These are phyloP conservation scores for Manis javanica DNA, from an alignment of 2,797 vertebrate species.

Conservation along the genomic window DNA sequence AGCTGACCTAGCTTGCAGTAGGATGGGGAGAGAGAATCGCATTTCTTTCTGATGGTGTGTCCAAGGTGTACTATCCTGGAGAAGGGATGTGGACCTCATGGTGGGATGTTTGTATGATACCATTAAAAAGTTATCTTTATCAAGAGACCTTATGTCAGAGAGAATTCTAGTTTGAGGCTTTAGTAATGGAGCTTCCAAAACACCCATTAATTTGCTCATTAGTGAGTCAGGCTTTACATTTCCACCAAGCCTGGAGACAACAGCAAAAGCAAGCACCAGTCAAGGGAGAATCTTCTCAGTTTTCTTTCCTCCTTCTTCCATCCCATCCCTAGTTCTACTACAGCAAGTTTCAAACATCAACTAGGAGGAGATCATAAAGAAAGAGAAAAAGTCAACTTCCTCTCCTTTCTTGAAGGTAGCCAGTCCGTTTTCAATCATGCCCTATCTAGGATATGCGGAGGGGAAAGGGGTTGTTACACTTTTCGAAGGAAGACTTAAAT, in stretches of 20 bases:
- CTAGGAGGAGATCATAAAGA: background rate
- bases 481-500: slow-evolving; percentile 10
- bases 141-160: background rate
- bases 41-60: background rate
- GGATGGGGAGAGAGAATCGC: background rate
- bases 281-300: background rate
- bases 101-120: background rate
- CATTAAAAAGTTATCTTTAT: slow-evolving; percentile 10
- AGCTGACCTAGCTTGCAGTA: too few relatives aligned
- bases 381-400: background rate
- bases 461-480: background rate
- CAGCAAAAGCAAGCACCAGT: background rate
- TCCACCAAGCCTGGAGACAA: background rate
- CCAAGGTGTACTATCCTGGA: background rate
- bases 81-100: background rate
- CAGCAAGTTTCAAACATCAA: background rate
- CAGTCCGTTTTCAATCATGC: background rate
- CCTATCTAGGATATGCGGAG: background rate
- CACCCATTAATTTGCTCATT: background rate
- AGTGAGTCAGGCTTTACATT: background rate
- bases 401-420: background rate
- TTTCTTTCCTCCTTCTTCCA: background rate
- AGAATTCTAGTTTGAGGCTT: background rate
- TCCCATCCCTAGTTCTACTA: background rate
- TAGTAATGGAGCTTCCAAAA: background rate